These are phyloP conservation scores for Cryptus viduatorius DNA, from an alignment of 2,888 invertebrate genomes.

Conservation along the genomic window DNA sequence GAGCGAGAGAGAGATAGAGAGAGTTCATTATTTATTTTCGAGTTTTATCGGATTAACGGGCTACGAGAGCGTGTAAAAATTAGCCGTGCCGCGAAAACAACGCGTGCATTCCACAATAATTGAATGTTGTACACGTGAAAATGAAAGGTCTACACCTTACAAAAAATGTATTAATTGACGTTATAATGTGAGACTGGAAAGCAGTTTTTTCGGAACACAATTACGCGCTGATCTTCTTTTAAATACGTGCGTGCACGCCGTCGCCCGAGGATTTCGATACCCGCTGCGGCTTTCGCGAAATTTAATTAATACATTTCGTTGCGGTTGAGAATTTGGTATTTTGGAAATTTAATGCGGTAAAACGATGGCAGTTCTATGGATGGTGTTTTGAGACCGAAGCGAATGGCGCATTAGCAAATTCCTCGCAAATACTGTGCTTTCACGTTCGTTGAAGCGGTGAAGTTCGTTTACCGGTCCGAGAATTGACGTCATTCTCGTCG, in stretches of 20 bases:
- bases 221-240: too few species aligned
- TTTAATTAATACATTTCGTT: too few species aligned
- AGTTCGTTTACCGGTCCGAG: constrained; percentile 2
- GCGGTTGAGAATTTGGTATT: too few species aligned
- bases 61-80: neutral
- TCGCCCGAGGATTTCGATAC: too few species aligned
- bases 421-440: constrained; percentile 7
- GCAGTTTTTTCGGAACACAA: too few species aligned
- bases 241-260: too few species aligned
- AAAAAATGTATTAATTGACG: too few species aligned
- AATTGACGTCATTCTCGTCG: constrained; percentile 2
- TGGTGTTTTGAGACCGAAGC: neutral
- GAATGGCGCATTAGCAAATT: neutral
- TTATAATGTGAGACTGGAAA: too few species aligned
- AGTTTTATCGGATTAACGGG: constrained; percentile 20
- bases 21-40: constrained; percentile 41
- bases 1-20: too few species aligned
- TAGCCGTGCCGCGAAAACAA: neutral
- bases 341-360: neutral
- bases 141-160: neutral
- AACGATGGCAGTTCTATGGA: neutral
- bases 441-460: constrained; percentile 12
- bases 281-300: too few species aligned
- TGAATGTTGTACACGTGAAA: constrained; percentile 3
- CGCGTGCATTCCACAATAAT: constrained; percentile 4